Conservation (phyloP, 2,888 invertebrate species). For the Chelonus formosanus region DNA sequence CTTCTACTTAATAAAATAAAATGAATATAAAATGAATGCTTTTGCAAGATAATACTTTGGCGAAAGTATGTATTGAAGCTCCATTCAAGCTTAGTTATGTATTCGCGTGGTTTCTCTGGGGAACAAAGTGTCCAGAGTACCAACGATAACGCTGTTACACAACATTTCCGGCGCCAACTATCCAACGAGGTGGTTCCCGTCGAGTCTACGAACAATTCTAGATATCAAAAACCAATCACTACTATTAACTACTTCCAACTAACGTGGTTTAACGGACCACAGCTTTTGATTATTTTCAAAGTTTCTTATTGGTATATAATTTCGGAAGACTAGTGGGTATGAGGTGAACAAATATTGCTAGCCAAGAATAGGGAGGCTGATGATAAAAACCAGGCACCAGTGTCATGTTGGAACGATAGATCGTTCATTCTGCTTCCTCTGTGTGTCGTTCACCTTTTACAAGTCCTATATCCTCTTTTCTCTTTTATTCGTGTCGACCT, state of each 20-base stretch:
- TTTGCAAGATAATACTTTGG: too few relatives aligned
- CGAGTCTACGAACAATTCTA: slow-evolving; percentile 3
- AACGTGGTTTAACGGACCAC: not conserved
- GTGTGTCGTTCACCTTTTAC: slow-evolving; percentile 28
- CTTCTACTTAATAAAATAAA: too few relatives aligned
- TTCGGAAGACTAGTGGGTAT: slow-evolving; percentile 7
- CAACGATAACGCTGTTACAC: slow-evolving; percentile 52
- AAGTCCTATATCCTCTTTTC: slow-evolving; percentile 14
- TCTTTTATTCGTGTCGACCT: slow-evolving; percentile 2
- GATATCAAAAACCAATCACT: slow-evolving; percentile 20
- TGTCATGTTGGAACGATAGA: slow-evolving; percentile 12
- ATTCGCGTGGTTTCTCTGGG: not conserved
- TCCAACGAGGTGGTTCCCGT: slow-evolving; percentile 36
- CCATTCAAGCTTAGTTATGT: slow-evolving; percentile 15
- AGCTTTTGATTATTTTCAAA: slow-evolving; percentile 3
- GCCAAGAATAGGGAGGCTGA: not conserved
- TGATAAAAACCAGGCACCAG: not conserved
- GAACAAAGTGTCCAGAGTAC: slow-evolving; percentile 55
- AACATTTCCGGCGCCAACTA: slow-evolving; percentile 45
- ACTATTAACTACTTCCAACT: slow-evolving; percentile 4
- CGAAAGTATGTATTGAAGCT: not conserved
- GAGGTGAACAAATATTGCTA: not conserved
- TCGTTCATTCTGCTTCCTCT: slow-evolving; percentile 21
- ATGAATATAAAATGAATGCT: too few relatives aligned
- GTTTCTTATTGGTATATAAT: slow-evolving; percentile 1